Evolutionary conservation across 1,140 invertebrate genomes (phyloP).

Genomic region (Cecropterus lyciades): DNA sequence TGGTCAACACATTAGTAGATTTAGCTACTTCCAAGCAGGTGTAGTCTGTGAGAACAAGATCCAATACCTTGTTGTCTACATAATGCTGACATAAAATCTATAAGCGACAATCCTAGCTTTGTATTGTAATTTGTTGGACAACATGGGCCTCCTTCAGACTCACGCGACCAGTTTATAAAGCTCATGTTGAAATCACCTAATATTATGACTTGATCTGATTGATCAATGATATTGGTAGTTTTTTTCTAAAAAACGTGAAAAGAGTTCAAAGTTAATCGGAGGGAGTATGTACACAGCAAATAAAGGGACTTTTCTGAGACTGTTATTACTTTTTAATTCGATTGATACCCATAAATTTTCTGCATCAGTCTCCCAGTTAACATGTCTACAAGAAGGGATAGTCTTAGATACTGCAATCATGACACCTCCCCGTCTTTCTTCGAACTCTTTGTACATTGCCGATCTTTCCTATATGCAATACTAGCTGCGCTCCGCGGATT

Average conservation of each 20-base stretch:
- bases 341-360: constrained; percentile 38
- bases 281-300: constrained; percentile 37
- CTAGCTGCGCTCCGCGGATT: no score
- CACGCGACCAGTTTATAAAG: constrained; percentile 20
- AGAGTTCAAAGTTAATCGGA: constrained; percentile 20
- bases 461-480: constrained; percentile 43
- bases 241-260: constrained; percentile 23
- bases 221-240: constrained; percentile 13
- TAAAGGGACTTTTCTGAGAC: constrained; percentile 22
- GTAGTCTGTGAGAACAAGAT: constrained; percentile 24
- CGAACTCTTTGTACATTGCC: neutral
- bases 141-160: neutral
- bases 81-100: constrained; percentile 29
- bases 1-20: constrained; percentile 1
- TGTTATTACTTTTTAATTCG: constrained; percentile 20
- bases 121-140: constrained; percentile 7
- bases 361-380: constrained; percentile 24
- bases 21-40: neutral
- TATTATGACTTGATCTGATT: constrained; percentile 31
- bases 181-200: no score
- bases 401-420: constrained; percentile 41
- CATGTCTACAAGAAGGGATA: constrained; percentile 12
- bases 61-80: constrained; percentile 14
- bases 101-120: constrained; percentile 13
- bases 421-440: constrained; percentile 50